phyloP scores from a whole-genome alignment of 1,140 invertebrate genomes.

The Aphelinus certus region DNA sequence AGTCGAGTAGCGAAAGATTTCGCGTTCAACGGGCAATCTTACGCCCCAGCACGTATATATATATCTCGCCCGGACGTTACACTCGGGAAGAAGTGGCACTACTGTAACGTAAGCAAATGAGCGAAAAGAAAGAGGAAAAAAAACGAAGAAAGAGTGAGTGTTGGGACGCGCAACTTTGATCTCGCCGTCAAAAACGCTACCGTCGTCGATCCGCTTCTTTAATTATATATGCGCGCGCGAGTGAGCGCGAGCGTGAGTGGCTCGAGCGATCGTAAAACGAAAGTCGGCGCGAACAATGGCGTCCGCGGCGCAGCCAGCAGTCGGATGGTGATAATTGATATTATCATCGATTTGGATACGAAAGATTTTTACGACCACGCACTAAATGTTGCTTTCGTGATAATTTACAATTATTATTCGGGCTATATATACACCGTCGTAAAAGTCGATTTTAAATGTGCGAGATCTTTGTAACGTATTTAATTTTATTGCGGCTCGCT shows the following conservation, averaged over 20 bases:
- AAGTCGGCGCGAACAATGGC: neutral
- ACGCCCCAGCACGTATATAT: no score
- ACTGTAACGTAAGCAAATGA: conserved; percentile 32
- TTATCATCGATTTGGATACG: conserved; percentile 38
- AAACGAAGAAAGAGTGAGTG: neutral
- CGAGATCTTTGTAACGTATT: neutral
- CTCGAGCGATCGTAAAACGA: conserved; percentile 17
- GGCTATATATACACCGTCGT: neutral
- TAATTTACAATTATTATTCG: conserved; percentile 35
- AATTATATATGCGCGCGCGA: conserved; percentile 15
- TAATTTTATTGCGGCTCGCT: no score
- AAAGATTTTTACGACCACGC: conserved; percentile 15
- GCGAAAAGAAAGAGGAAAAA: conserved; percentile 22
- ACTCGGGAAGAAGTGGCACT: no score
- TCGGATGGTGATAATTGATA: conserved; percentile 36
- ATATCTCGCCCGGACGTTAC: no score
- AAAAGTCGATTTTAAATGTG: conserved; percentile 11
- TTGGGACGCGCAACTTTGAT: conserved; percentile 43
- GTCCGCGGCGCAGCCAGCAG: neutral
- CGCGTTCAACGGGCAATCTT: no score
- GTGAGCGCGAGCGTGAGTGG: neutral
- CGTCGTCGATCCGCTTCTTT: conserved; percentile 27
- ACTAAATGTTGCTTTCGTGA: conserved; percentile 20
- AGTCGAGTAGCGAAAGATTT: no score
- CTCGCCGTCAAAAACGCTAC: conserved; percentile 41